Evolutionary conservation across 2,888 invertebrate species (phyloP), one percentile per base, ranked within the genome.

Genomic region (Gnatocerus cornutus): DNA sequence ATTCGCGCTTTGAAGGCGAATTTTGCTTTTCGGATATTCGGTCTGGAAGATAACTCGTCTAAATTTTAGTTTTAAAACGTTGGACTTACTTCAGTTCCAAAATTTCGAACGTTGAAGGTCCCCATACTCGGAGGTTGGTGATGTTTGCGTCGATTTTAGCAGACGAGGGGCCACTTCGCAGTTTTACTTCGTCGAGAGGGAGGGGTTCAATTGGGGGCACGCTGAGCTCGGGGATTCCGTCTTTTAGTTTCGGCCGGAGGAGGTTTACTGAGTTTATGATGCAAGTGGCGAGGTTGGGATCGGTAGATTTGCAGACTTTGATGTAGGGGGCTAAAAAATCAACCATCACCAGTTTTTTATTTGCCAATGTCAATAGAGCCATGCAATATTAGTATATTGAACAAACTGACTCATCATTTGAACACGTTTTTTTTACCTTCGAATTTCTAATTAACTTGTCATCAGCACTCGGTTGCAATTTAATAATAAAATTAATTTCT

Each of bases 1-100:
- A 92, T 84, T 39, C 86, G 80, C 39, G 90, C 85, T 77, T 88
- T 89, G 82, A 91, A 91, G 71, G 88, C 88, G 78, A 91, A 91
- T 71, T 87, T 84, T 74, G 91, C 89, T 75, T 89, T 89, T 43
- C 87, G 86, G 43, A 90, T 79, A 76, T 92, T 89, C 1, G 89
- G 88, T 78, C 90, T 90, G 85, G 56, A 88, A 87, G 12, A 41
- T 4, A n/a, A 1, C 2, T n/a, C 7, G 33, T 33, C 33, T 4
- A 33, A 33, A 9, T 7, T n/a, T 33, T 5, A 29, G 4, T 29
- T 7, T 29, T 7, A 4, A 5, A 4, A 7, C 29, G 29, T 5
- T 5, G 29, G 7, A 29, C 63, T 33, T 78, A 90, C 90, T 87
- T 88, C 7, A 90, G 80, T 76, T 88, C 87, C 70, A 87, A 82